Evolutionary conservation across 2,888 invertebrate genomes (phyloP), one percentile per base, ranked within the genome.

Genomic region (Teleiodes luculella): DNA sequence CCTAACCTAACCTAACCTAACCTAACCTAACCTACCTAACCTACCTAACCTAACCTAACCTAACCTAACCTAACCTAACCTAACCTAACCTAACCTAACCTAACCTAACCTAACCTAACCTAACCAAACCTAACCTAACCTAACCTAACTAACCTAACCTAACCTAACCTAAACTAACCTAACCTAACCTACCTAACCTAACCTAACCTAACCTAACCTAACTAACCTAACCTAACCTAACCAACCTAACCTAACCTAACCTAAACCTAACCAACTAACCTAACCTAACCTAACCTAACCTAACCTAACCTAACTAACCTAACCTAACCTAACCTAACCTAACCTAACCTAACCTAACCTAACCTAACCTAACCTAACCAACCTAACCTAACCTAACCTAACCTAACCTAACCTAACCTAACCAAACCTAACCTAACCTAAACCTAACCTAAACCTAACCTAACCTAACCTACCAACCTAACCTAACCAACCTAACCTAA

Each of bases 161-260:
- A n/a, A n/a, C n/a, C n/a, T n/a, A n/a, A n/a, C n/a, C n/a, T n/a
- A n/a, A n/a, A n/a, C n/a, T n/a, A n/a, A n/a, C n/a, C n/a, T n/a
- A n/a, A n/a, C n/a, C n/a, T n/a, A n/a, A n/a, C n/a, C n/a, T n/a
- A n/a, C n/a, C 53, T 48, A 53, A 53, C 53, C 53, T 53, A 53
- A 53, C 53, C 53, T 48, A 53, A 53, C 53, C 53, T 48, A 53
- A 53, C 53, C n/a, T n/a, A n/a, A n/a, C n/a, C n/a, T n/a, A n/a
- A n/a, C 53, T 53, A 53, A 53, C 53, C 53, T 47, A 53, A 53
- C 53, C 53, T 53, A 46, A 46, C 45, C 53, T 52, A n/a, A n/a
- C n/a, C n/a, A n/a, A n/a, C n/a, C n/a, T n/a, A n/a, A n/a, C n/a
- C n/a, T n/a, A n/a, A n/a, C n/a, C n/a, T n/a, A n/a, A n/a, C n/a